Conservation (phyloP, 2,113 vertebrate genomes). For the Ariopsis seemanni region DNA sequence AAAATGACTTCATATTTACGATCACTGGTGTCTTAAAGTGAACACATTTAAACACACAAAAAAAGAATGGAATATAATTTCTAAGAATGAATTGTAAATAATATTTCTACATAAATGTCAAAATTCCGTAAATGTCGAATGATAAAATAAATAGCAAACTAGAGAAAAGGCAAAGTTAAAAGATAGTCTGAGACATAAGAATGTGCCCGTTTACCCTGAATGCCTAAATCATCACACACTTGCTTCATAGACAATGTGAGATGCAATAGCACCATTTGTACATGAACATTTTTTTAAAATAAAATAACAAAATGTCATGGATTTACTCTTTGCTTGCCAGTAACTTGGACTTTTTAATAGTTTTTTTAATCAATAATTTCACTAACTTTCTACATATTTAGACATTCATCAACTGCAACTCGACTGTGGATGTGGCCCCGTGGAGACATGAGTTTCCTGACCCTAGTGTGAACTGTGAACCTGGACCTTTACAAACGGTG, state of each 20-base stretch:
- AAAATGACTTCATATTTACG: no score
- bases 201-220: neutral
- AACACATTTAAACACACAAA: neutral
- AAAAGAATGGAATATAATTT: neutral
- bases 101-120: neutral
- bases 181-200: neutral
- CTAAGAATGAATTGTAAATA: neutral
- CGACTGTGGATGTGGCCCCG: conserved; percentile 70
- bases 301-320: neutral
- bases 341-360: neutral
- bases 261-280: neutral
- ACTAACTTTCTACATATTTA: conserved; percentile 57
- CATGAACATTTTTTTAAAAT: neutral
- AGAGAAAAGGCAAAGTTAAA: neutral
- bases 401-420: conserved; percentile 73
- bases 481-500: conserved; percentile 57
- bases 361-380: neutral
- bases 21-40: neutral
- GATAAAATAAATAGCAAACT: neutral
- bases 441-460: conserved; percentile 69
- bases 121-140: neutral
- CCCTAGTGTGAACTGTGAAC: conserved; percentile 66
- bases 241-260: neutral
- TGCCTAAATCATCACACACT: neutral
- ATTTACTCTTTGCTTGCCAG: neutral